These are phyloP conservation scores for Ferdinandea cuprea DNA, from an alignment of 2,888 invertebrate species.

Conservation along the genomic window DNA sequence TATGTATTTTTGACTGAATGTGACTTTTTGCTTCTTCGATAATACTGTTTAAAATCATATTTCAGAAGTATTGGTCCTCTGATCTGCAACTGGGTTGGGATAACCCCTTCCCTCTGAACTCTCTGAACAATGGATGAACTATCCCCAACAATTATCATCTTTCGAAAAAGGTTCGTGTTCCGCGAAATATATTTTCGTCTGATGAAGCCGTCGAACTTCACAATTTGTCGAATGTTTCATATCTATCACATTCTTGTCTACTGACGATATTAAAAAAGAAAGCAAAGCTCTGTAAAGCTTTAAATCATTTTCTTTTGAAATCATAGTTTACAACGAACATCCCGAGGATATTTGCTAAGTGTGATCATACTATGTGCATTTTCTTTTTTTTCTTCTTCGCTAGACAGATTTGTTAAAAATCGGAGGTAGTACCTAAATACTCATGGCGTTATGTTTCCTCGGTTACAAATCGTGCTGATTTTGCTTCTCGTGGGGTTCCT, in stretches of 20 bases:
- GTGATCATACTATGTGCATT: no score
- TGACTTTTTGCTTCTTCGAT: no score
- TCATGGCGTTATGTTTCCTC: slow-evolving; percentile 57
- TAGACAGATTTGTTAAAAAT: no score
- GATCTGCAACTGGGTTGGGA: no score
- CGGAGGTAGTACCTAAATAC: slow-evolving; percentile 28
- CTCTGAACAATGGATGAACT: no score
- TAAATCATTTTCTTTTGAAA: slow-evolving; percentile 35
- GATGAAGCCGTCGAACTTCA: no score
- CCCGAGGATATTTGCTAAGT: background rate
- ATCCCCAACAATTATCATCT: background rate
- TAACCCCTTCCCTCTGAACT: slow-evolving; percentile 46
- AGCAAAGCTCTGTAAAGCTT: no score
- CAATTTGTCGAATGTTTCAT: slow-evolving; percentile 37
- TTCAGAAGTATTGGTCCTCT: no score
- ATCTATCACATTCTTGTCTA: slow-evolving; percentile 15
- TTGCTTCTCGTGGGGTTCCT: slow-evolving; percentile 41
- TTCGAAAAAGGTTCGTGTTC: slow-evolving; percentile 26
- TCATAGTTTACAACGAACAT: slow-evolving; percentile 18
- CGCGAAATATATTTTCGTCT: slow-evolving; percentile 30
- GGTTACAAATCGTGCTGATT: slow-evolving; percentile 40
- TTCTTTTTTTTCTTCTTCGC: no score
- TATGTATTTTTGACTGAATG: no score
- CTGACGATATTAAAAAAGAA: background rate
- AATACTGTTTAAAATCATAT: no score